Evolutionary conservation across 1,140 invertebrate species (phyloP), one percentile per base, ranked within the genome.

Genomic region (Lepidurus arcticus): DNA sequence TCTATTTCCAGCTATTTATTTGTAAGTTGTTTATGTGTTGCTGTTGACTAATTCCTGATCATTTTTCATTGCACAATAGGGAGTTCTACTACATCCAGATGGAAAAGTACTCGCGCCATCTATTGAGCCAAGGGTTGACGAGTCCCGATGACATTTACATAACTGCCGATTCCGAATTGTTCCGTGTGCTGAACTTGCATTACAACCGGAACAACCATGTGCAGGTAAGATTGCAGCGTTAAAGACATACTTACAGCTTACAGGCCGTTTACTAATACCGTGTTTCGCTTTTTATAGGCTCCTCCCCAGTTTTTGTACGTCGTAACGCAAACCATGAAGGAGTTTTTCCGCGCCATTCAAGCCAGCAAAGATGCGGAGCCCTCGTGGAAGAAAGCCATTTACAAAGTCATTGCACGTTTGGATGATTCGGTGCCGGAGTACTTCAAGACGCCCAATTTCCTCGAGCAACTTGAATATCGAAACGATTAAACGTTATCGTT

Each of bases 61-160:
- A 78, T 76, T 79, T 3, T 80, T 81, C 82, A 80, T 80, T 80
- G 79, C 78, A 83, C 81, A 92, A 73, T 91, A 99, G 98, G 86
- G 98, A 99, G 88, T 99, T 99, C 89, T 99, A 97, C 89, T 99
- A 99, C 88, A 99, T 99, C 84, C 98, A 99, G 89, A 99, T 99
- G 97, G 98, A 99, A 88, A 99, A 99, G 87, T 99, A 98, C 87
- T 97, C 98, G 77, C 90, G 97, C 82, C 96, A 99, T 87, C 94
- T 96, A 44, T 91, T 99, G 81, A 96, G 94, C 80, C 98, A 99
- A 88, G 97, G 97, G 75, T 89, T 97, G 81, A 96, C 97, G 86
- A 91, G 90, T 83, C 89, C 91, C 42, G 96, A 99, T 80, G 96
- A 99, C 83, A 88, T 99, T 65, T 91, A 93, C 83, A 96, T 99